Evolutionary conservation across 2,797 vertebrate genomes (phyloP).

Genomic region (Anguilla anguilla): DNA sequence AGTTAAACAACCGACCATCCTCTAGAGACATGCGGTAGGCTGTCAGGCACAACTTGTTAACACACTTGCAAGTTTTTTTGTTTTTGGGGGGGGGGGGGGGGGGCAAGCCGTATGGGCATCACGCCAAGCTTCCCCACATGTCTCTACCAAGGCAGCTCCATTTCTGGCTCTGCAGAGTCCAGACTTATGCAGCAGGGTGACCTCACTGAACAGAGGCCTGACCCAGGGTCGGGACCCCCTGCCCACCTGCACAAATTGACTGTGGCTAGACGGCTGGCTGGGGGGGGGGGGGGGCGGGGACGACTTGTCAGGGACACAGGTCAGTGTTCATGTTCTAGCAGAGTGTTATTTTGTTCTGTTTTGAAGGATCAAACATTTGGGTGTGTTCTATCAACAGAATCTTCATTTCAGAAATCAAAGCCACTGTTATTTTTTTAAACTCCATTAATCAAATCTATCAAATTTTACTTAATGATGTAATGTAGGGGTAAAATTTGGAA

Average conservation of each 20-base stretch:
- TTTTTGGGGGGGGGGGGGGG: slow-evolving; percentile 66
- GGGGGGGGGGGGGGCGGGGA: no score
- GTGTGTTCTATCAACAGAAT: background rate
- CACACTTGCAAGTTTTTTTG: slow-evolving; percentile 65
- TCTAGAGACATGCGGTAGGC: slow-evolving; percentile 56
- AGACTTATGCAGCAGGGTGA: slow-evolving; percentile 68
- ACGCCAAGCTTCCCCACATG: slow-evolving; percentile 71
- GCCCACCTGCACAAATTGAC: background rate
- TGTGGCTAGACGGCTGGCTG: background rate
- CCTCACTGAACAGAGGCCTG: slow-evolving; percentile 68
- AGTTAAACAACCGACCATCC: slow-evolving; percentile 64
- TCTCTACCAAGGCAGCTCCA: slow-evolving; percentile 69
- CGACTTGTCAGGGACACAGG: background rate
- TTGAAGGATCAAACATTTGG: background rate
- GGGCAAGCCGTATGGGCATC: slow-evolving; percentile 72
- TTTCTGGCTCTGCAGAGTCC: slow-evolving; percentile 66
- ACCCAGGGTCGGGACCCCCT: slow-evolving; percentile 55
- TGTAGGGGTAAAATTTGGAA: background rate
- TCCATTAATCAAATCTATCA: background rate
- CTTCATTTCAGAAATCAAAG: background rate
- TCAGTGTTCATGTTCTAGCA: background rate
- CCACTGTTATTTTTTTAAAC: background rate
- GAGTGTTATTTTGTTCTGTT: background rate
- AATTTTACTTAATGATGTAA: background rate
- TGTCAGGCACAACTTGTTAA: slow-evolving; percentile 67